A percentile compares a stretch with the other conserved stretches of the same genome.
phyloP scores from a whole-genome alignment of 2,888 invertebrate species.

The Crematogaster levior region DNA sequence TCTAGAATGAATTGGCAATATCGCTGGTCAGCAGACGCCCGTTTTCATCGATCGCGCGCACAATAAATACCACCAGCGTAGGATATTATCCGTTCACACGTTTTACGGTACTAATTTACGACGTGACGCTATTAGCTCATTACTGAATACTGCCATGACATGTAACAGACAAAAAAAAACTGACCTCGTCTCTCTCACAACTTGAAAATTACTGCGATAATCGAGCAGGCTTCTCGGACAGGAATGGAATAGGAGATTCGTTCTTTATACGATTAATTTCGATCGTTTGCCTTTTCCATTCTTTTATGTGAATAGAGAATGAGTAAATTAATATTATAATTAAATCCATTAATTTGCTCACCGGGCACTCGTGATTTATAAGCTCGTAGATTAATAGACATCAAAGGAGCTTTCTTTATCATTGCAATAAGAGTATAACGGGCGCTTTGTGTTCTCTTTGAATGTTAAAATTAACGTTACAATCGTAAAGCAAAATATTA shows the following conservation, averaged over 20 bases:
- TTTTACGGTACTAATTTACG: constrained; percentile 75
- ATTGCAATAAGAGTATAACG: not conserved
- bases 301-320: not conserved
- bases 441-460: not conserved
- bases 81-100: constrained; percentile 74
- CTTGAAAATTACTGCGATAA: constrained; percentile 49
- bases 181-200: constrained; percentile 20
- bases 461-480: not conserved
- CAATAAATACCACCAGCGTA: constrained; percentile 75
- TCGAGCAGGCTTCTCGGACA: not conserved
- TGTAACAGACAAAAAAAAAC: constrained; percentile 40
- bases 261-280: not conserved
- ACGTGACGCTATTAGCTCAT: constrained; percentile 73
- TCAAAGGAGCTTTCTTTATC: not conserved
- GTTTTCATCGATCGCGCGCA: constrained; percentile 78
- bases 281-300: not conserved
- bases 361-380: not conserved
- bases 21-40: constrained; percentile 56
- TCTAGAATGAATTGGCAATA: constrained; percentile 70
- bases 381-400: not conserved
- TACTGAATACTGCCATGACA: constrained; percentile 73
- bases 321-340: constrained; percentile 19
- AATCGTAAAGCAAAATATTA: not conserved
- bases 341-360: not conserved
- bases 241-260: not conserved